These are phyloP conservation scores for Marronus borbonicus DNA, from an alignment of 2,888 invertebrate species.

Conservation along the genomic window DNA sequence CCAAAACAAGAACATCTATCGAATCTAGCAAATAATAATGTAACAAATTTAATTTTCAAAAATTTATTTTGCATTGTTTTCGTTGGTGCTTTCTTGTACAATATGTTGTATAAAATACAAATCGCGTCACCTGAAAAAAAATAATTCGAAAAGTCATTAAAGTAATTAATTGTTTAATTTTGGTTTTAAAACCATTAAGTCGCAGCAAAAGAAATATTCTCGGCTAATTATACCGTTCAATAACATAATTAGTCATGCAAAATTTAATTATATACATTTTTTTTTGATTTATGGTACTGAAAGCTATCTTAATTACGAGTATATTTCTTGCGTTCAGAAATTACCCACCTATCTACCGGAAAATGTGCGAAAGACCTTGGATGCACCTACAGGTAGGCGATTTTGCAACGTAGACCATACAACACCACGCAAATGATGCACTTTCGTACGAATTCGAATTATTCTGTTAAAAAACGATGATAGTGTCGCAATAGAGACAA, in stretches of 20 bases:
- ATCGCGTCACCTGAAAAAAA: not conserved
- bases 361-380: not conserved
- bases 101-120: no score
- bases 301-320: not conserved
- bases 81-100: no score
- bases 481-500: no score
- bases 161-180: conserved; percentile 12
- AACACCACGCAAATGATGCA: not conserved
- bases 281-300: not conserved
- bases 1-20: no score
- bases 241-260: conserved; percentile 11
- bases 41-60: no score
- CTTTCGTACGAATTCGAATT: conserved; percentile 12
- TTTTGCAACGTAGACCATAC: not conserved
- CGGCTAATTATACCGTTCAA: conserved; percentile 5
- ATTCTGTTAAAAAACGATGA: not conserved
- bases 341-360: not conserved
- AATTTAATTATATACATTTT: conserved; percentile 8
- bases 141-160: not conserved
- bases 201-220: not conserved
- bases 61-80: no score
- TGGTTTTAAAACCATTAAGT: not conserved
- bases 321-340: not conserved
- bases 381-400: not conserved
- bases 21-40: no score